phyloP scores from a whole-genome alignment of 1,140 invertebrate species.

The Acromyrmex heyeri region DNA sequence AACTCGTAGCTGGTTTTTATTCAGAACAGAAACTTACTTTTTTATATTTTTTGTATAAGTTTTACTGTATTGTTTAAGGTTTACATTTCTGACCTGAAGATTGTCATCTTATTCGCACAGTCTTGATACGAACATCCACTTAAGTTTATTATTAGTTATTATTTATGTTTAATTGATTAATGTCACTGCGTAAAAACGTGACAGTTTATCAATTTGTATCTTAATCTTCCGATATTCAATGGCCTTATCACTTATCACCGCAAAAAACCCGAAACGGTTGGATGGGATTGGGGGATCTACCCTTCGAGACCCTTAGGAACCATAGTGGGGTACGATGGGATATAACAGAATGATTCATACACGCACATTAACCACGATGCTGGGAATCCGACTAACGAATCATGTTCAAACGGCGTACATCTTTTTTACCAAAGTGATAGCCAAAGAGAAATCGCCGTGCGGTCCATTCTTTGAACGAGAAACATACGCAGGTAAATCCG shows the following conservation, averaged over 20 bases:
- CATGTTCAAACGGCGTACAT: conserved; percentile 42
- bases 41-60: background rate
- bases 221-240: background rate
- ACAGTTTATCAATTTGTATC: background rate
- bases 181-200: background rate
- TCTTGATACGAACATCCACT: background rate
- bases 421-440: conserved; percentile 35
- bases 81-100: conserved; percentile 3
- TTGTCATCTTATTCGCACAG: background rate
- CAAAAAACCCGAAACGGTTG: conserved; percentile 44
- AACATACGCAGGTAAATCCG: conserved; percentile 28
- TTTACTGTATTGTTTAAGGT: background rate
- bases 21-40: background rate
- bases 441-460: background rate
- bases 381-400: conserved; percentile 52
- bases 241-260: conserved; percentile 45
- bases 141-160: conserved; percentile 15
- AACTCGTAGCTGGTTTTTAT: conserved; percentile 43
- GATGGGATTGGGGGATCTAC: background rate
- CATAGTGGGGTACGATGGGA: conserved; percentile 35
- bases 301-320: conserved; percentile 29
- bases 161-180: conserved; percentile 10
- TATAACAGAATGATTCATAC: conserved; percentile 62
- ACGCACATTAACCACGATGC: conserved; percentile 55
- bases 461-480: conserved; percentile 4